phyloP scores from a whole-genome alignment of 2,888 invertebrate species.

The Galeruca laticollis region DNA sequence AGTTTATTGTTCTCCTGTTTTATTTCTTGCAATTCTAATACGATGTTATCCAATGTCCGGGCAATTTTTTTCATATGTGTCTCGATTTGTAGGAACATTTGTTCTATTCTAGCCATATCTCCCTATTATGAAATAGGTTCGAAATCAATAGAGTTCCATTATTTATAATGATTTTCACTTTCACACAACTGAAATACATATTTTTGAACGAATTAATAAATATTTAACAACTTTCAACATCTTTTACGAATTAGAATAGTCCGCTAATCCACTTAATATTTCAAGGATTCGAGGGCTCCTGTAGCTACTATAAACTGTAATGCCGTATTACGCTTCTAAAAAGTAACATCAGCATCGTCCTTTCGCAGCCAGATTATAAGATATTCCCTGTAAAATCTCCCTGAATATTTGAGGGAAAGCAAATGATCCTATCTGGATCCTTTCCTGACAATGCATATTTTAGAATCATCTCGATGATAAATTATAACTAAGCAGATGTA shows the following conservation, averaged over 20 bases:
- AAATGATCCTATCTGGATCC: conserved; percentile 31
- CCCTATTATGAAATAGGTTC: too few relatives aligned
- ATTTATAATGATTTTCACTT: not conserved
- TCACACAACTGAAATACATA: not conserved
- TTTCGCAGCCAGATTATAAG: conserved; percentile 29
- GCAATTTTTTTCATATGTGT: too few relatives aligned
- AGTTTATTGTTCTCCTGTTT: too few relatives aligned
- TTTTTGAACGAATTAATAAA: not conserved
- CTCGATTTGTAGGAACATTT: too few relatives aligned
- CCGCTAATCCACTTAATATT: conserved; percentile 5
- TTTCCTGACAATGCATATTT: conserved; percentile 38
- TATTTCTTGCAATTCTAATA: too few relatives aligned
- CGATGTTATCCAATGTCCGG: too few relatives aligned
- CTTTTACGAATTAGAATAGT: not conserved
- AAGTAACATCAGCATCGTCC: conserved; percentile 11
- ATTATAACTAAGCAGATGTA: conserved; percentile 27
- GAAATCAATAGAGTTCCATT: not conserved
- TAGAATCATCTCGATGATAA: conserved; percentile 34
- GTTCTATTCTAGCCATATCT: too few relatives aligned
- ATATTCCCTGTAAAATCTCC: conserved; percentile 28
- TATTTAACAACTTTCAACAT: not conserved
- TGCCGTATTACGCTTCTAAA: not conserved
- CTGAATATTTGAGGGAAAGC: conserved; percentile 29
- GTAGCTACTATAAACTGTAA: conserved; percentile 4
- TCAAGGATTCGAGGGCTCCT: not conserved